Percentiles rank a stretch among this genome's conserved stretches.
phyloP scores from a whole-genome alignment of 1,140 invertebrate species.

The Pantala flavescens region DNA sequence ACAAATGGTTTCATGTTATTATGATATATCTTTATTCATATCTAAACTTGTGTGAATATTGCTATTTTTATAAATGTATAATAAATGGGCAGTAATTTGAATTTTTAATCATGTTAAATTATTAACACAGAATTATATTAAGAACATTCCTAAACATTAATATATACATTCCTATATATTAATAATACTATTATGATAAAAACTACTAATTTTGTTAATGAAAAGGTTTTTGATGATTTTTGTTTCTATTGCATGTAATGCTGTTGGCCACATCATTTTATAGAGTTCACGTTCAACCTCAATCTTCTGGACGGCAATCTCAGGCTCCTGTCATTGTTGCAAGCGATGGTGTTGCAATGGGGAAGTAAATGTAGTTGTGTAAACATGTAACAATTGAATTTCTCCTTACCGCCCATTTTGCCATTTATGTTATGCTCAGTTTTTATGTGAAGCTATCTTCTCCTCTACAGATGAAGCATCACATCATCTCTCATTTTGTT shows the following conservation, averaged over 20 bases:
- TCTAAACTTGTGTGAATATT: too few species aligned
- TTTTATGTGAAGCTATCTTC: neutral
- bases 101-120: too few species aligned
- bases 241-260: neutral
- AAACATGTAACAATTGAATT: neutral
- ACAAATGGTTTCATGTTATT: too few species aligned
- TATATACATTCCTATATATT: too few species aligned
- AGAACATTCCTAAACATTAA: too few species aligned
- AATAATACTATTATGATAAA: too few species aligned
- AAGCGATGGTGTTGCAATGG: neutral
- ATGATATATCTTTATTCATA: too few species aligned
- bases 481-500: neutral
- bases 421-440: neutral
- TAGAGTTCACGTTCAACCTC: neutral
- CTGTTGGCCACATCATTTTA: neutral
- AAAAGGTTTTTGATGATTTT: neutral
- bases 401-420: neutral
- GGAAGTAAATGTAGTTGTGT: constrained; percentile 1
- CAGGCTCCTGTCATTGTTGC: constrained; percentile 3
- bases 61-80: too few species aligned
- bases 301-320: neutral
- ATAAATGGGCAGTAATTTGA: too few species aligned
- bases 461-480: neutral
- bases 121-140: too few species aligned
- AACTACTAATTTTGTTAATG: too few species aligned